Base-by-base conservation (phyloP, 2,888 invertebrate species). In the Masnerella sp. region DNA sequence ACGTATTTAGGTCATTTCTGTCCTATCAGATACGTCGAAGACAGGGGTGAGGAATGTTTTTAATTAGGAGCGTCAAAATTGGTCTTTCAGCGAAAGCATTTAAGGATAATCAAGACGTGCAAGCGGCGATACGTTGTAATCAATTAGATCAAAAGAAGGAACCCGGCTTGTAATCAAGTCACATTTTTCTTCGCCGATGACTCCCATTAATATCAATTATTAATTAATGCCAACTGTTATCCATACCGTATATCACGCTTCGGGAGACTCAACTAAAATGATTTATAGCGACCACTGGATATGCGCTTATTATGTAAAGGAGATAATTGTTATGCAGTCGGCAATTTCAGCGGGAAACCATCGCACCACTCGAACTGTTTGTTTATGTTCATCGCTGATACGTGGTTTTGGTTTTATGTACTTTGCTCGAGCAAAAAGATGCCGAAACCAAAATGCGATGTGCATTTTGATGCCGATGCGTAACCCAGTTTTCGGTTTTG, bases 1-100 rank as follows among this genome's bases (percentile, higher is more conserved):
- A 54, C 54, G 28, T 54, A 64, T 64, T 54, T 28, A 54, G 64
- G 64, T 64, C 43, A 45, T 45, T 51, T 45, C 2, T 54, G 15
- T 30, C 18, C 40, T 51, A 49, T 15, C 34, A 22, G 22, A 38
- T 40, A 15, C 43, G 25, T 2, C 9, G 8, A 34, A 38, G 12
- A 18, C 18, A 17, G 38, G 52, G 36, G 28, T 17, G 12, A 30
- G 5, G 14, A 2, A 5, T 9, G 0, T 11, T 47, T 59, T 47
- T 15, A 59, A 59, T 47, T 59, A 5, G 18, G 17, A 36, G 15
- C 17, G 34, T 20, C 30, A n/a, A 49, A 34, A 49, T 49, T 32
- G 30, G 30, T 17, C 30, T 47, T 47, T 30, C 30, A 47, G 30
- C 47, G 47, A 47, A 47, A 28, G 47, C 17, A 30, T 30, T 47